Conservation (phyloP, 2,888 invertebrate species). For the Eupeodes luniger region DNA sequence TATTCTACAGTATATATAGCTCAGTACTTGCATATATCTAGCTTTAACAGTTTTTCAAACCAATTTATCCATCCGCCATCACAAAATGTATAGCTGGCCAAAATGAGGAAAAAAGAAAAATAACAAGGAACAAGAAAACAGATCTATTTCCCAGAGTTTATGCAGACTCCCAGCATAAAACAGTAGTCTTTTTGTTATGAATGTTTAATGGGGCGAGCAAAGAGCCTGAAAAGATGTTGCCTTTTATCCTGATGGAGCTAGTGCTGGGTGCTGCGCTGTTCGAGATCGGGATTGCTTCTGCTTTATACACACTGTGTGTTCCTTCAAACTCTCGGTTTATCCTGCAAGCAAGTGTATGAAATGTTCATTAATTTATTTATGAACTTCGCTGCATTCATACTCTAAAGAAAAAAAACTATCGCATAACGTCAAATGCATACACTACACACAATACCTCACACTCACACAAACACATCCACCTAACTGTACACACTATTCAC, state of each 20-base stretch:
- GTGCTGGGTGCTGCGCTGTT: not conserved
- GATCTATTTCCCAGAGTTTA: not conserved
- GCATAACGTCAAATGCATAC: not conserved
- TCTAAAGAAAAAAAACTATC: not conserved
- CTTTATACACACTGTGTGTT: not conserved
- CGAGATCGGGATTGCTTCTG: not conserved
- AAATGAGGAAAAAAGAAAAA: not conserved
- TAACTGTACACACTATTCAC: not conserved
- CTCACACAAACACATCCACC: not conserved
- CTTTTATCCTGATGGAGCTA: not conserved
- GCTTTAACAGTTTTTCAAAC: constrained; percentile 11
- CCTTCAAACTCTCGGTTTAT: constrained; percentile 39
- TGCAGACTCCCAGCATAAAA: constrained; percentile 26
- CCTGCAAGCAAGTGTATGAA: constrained; percentile 59
- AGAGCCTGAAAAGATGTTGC: constrained; percentile 33
- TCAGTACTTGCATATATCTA: not conserved
- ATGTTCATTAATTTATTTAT: constrained; percentile 71
- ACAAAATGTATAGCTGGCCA: constrained; percentile 6
- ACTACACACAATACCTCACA: not conserved
- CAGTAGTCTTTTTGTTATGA: constrained; percentile 52
- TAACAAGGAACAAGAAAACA: not conserved
- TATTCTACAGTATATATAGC: constrained; percentile 15
- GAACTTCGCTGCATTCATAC: constrained; percentile 61
- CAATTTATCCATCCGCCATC: constrained; percentile 41
- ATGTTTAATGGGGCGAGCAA: constrained; percentile 63